A percentile compares a stretch with the other conserved stretches of the same genome.
Evolutionary conservation across 2,113 vertebrate genomes (phyloP).

Genomic region (Thamnophis sirtalis): DNA sequence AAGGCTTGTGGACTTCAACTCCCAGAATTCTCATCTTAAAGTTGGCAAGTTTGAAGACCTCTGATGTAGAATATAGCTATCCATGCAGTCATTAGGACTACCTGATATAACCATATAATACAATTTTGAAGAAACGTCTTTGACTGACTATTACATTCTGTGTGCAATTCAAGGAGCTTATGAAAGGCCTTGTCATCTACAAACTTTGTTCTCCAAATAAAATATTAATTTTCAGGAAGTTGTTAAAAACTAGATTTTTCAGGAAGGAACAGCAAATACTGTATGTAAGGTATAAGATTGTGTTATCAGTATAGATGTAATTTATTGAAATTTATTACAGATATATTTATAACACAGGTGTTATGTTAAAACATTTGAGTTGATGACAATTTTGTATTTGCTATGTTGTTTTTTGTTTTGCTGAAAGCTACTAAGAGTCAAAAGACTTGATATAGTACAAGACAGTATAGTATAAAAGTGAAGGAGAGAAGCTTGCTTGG

Average conservation of each 20-base stretch:
- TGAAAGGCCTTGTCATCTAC: not conserved
- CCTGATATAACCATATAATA: not conserved
- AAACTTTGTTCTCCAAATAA: not conserved
- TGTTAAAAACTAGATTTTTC: not conserved
- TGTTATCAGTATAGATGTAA: not conserved
- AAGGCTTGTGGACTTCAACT: too few species aligned
- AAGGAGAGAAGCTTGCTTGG: not conserved
- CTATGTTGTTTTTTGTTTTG: not conserved
- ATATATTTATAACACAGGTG: not conserved
- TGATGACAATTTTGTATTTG: not conserved
- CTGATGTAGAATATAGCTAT: not conserved
- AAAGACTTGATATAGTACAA: not conserved
- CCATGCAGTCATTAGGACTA: not conserved
- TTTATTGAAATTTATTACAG: not conserved
- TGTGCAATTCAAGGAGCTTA: not conserved
- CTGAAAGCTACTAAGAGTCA: not conserved
- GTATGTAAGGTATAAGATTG: not conserved
- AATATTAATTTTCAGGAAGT: not conserved
- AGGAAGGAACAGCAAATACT: not conserved
- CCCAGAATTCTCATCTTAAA: too few species aligned
- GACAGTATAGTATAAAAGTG: not conserved
- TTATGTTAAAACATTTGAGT: not conserved
- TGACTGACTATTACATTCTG: not conserved
- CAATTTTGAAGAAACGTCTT: not conserved
- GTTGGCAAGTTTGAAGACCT: too few species aligned